phyloP scores from a whole-genome alignment of 2,888 invertebrate genomes.

The Xestia sexstrigata region DNA sequence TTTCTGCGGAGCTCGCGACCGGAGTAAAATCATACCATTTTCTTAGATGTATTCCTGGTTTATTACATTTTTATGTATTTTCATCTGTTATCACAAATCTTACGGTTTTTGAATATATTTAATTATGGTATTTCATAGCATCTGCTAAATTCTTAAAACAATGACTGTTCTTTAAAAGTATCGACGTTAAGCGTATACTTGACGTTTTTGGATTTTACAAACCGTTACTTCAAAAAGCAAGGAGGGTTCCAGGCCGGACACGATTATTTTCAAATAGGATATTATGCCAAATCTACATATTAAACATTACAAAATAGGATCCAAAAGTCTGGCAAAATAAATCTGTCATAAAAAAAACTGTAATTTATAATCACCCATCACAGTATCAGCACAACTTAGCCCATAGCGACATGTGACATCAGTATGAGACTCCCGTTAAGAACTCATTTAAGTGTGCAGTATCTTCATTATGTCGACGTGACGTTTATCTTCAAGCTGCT shows the following conservation, averaged over 20 bases:
- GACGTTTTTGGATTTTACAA: too few species aligned
- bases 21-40: neutral
- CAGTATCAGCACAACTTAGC: conserved; percentile 1
- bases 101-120: neutral
- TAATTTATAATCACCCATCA: neutral
- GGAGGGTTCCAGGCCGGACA: neutral
- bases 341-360: neutral
- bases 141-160: neutral
- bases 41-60: neutral
- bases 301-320: too few species aligned
- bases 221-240: too few species aligned
- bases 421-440: conserved; percentile 60
- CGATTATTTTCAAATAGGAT: neutral
- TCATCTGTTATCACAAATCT: neutral
- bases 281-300: neutral
- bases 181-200: too few species aligned
- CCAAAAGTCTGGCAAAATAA: neutral
- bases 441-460: conserved; percentile 55
- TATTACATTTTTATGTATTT: conserved; percentile 18
- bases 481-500: conserved; percentile 56
- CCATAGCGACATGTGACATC: conserved; percentile 35
- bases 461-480: conserved; percentile 53
- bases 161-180: neutral
- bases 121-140: neutral
- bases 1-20: neutral